Conservation (phyloP, 2,797 vertebrate species). For the Crax fasciolata region DNA sequence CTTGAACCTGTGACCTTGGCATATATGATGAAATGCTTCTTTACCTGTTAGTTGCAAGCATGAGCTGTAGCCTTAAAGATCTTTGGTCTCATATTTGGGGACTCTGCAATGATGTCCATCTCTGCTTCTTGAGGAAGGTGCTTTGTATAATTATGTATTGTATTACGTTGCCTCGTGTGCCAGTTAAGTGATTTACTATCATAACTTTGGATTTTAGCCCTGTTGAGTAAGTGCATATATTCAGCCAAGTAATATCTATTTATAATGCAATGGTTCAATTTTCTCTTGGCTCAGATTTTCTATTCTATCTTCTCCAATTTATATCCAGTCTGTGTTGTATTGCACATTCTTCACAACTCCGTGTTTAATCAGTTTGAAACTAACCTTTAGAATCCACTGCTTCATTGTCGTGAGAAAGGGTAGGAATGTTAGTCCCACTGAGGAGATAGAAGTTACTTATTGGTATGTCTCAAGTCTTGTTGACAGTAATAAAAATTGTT, state of each 20-base stretch:
- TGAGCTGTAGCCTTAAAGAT: not conserved
- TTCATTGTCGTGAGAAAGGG: not conserved
- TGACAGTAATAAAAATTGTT: not conserved
- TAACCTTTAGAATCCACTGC: not conserved
- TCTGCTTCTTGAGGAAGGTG: not conserved
- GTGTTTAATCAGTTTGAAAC: not conserved
- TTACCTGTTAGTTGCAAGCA: not conserved
- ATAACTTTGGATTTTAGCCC: not conserved
- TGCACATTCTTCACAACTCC: accelerated
- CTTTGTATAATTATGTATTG: accelerated
- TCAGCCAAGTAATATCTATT: not conserved
- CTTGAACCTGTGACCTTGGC: not conserved
- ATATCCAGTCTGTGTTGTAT: not conserved
- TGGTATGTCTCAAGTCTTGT: not conserved
- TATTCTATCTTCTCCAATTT: not conserved
- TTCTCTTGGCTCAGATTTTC: not conserved
- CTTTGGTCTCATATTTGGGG: not conserved
- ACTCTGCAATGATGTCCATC: not conserved
- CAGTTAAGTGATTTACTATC: not conserved
- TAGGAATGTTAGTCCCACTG: not conserved
- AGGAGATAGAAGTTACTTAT: not conserved
- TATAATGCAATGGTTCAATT: not conserved
- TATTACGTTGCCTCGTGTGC: not conserved
- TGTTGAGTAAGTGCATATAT: not conserved
- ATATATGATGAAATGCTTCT: not conserved